phyloP scores from a whole-genome alignment of 1,140 invertebrate genomes.

The Drosophila suzukii region DNA sequence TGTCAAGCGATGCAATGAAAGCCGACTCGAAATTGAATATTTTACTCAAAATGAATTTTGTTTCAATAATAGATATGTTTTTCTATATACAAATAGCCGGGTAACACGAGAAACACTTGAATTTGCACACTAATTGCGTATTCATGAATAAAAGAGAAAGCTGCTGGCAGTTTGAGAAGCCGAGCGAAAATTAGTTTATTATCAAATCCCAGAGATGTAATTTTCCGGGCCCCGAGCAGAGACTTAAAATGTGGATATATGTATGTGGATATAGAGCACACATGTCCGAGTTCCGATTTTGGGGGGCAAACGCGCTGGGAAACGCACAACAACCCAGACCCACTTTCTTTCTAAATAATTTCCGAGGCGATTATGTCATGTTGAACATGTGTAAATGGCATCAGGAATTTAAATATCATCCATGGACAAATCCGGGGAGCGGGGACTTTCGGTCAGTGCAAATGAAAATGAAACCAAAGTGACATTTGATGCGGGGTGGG shows the following conservation, averaged over 20 bases:
- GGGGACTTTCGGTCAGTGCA: slow-evolving; percentile 28
- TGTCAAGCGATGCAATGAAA: slow-evolving; percentile 27
- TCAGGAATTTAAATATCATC: slow-evolving; percentile 60
- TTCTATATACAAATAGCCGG: slow-evolving; percentile 47
- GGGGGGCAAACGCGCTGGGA: slow-evolving; percentile 9
- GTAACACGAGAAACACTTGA: slow-evolving; percentile 61
- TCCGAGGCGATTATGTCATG: slow-evolving; percentile 78
- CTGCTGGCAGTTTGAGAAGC: slow-evolving; percentile 21
- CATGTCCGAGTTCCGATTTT: slow-evolving; percentile 35
- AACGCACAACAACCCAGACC: slow-evolving; percentile 1
- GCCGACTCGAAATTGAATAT: slow-evolving; percentile 62
- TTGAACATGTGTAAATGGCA: slow-evolving; percentile 73
- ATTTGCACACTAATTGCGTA: slow-evolving; percentile 79
- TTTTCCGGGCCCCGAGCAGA: slow-evolving; percentile 55
- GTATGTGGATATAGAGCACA: not conserved
- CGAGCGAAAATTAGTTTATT: slow-evolving; percentile 73
- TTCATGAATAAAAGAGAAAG: slow-evolving; percentile 76
- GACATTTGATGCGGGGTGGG: slow-evolving; percentile 46
- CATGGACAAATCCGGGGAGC: slow-evolving; percentile 3
- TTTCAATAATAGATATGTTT: slow-evolving; percentile 65
- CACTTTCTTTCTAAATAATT: slow-evolving; percentile 62
- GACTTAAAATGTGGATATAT: slow-evolving; percentile 22
- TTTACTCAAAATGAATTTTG: slow-evolving; percentile 63
- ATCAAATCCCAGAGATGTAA: slow-evolving; percentile 78
- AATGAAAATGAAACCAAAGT: slow-evolving; percentile 69